phyloP scores from a whole-genome alignment of 1,140 invertebrate species.

The Sycobia sp. region DNA sequence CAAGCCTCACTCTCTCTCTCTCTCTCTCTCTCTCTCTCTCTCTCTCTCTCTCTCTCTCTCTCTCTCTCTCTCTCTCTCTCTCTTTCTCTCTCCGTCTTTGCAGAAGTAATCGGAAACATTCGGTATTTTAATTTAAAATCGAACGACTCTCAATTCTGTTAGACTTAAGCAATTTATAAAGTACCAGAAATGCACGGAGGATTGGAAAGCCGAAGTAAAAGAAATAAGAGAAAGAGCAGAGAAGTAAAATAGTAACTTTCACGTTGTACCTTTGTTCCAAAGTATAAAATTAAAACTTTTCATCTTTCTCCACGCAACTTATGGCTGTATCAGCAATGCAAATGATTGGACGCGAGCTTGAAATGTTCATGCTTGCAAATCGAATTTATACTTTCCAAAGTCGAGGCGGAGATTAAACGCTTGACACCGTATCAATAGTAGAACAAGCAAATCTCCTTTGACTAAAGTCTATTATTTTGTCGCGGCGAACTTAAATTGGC shows the following conservation, averaged over 20 bases:
- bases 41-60: no score
- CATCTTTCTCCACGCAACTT: constrained; percentile 1
- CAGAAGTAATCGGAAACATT: no score
- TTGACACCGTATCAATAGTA: neutral
- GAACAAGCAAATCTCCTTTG: no score
- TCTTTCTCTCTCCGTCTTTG: no score
- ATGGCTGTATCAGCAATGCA: constrained; percentile 13
- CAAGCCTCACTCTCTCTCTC: no score
- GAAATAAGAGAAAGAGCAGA: neutral
- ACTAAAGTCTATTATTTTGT: no score
- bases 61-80: no score
- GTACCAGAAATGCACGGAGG: neutral
- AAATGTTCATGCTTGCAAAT: constrained; percentile 11
- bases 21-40: no score
- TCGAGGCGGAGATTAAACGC: neutral
- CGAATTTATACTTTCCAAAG: constrained; percentile 3
- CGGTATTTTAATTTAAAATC: constrained; percentile 10
- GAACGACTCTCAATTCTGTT: neutral
- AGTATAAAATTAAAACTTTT: constrained; percentile 29
- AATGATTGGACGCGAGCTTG: neutral
- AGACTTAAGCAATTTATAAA: neutral
- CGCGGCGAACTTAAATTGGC: no score
- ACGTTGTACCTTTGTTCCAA: neutral
- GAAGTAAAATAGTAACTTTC: constrained; percentile 12
- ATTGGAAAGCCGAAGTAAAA: neutral